Conservation (phyloP, 92 coral and sea anemone genomes). For the Actinostola sp. region DNA sequence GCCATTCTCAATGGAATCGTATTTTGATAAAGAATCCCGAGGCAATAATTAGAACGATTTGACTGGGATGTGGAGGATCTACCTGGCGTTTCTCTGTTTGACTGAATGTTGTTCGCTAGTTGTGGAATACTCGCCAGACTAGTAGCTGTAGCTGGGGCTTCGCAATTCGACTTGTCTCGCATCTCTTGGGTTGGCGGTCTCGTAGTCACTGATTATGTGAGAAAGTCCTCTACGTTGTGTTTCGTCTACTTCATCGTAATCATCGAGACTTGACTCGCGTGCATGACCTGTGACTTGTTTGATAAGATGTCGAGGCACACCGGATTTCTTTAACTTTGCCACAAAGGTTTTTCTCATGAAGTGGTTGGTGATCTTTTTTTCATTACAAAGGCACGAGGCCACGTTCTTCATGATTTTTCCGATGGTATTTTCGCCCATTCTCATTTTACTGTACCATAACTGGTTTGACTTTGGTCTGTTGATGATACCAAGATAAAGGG, state of each 20-base stretch:
- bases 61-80: too few relatives aligned
- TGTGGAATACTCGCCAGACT: too few relatives aligned
- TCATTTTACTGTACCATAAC: constrained; percentile 18
- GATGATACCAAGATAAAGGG: constrained; percentile 24
- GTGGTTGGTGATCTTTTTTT: constrained; percentile 22
- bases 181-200: too few relatives aligned
- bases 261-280: background rate
- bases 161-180: too few relatives aligned
- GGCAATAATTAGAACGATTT: too few relatives aligned
- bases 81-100: too few relatives aligned
- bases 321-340: constrained; percentile 31
- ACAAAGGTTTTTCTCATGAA: constrained; percentile 41
- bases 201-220: background rate
- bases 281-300: constrained; percentile 40
- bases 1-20: too few relatives aligned
- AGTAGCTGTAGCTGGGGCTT: too few relatives aligned
- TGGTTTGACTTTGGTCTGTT: constrained; percentile 15
- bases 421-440: constrained; percentile 32
- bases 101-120: too few relatives aligned
- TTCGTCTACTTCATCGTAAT: too few relatives aligned
- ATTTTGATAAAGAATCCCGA: too few relatives aligned
- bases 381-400: background rate
- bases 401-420: constrained; percentile 26
- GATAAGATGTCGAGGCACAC: constrained; percentile 10
- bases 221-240: background rate